phyloP scores from a whole-genome alignment of 2,797 vertebrate species.

The Hippoglossus hippoglossus region DNA sequence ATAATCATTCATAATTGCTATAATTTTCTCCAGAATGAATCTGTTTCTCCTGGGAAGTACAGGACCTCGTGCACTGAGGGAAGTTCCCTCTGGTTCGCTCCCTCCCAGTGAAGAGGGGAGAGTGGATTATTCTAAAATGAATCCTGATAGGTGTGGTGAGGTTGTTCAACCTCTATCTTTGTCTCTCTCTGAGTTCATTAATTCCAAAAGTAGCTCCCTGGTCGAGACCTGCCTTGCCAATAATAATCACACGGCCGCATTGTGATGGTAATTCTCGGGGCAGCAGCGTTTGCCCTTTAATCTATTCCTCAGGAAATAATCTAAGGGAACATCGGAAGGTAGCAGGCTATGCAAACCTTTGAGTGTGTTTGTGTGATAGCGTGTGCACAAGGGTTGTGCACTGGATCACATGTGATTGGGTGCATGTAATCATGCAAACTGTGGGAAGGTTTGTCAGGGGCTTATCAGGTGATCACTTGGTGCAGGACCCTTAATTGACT shows the following conservation, averaged over 20 bases:
- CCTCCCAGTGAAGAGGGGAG: not conserved
- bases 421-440: not conserved
- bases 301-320: constrained; percentile 41
- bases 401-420: not conserved
- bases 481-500: constrained; percentile 12
- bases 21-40: constrained; percentile 29
- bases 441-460: constrained; percentile 1
- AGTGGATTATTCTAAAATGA: constrained; percentile 16
- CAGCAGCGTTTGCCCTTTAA: constrained; percentile 57
- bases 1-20: constrained; percentile 34
- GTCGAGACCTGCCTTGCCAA: constrained; percentile 36
- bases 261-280: constrained; percentile 64
- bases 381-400: not conserved
- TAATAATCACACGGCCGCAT: constrained; percentile 41
- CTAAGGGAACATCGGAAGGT: constrained; percentile 8
- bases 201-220: constrained; percentile 34
- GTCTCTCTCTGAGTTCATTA: constrained; percentile 48
- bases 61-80: not conserved
- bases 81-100: constrained; percentile 7
- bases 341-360: not conserved
- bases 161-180: constrained; percentile 21
- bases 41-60: constrained; percentile 32
- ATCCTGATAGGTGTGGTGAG: constrained; percentile 25
- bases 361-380: not conserved
- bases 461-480: not conserved